Conservation (phyloP, 2,113 vertebrate species). For the Clinocottus analis region DNA sequence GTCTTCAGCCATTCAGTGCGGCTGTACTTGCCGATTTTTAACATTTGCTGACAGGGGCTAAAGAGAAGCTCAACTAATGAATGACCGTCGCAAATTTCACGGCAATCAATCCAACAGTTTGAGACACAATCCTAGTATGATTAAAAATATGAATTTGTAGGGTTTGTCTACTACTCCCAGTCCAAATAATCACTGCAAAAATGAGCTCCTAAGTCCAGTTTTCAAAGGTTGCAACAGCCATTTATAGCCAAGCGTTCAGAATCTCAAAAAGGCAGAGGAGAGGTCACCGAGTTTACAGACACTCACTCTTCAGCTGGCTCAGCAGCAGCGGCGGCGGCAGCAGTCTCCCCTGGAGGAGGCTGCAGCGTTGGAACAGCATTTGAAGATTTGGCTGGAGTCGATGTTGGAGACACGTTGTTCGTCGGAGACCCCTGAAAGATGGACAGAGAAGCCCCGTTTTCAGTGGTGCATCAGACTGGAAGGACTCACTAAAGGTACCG, state of each 20-base stretch:
- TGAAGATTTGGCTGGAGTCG: slow-evolving; percentile 94
- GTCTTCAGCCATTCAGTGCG: not conserved
- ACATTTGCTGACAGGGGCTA: not conserved
- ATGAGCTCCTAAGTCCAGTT: not conserved
- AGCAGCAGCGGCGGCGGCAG: slow-evolving; percentile 61
- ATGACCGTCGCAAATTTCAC: not conserved
- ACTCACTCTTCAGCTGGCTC: slow-evolving; percentile 81
- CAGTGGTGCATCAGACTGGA: not conserved
- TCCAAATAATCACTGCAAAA: not conserved
- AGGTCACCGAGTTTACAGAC: not conserved
- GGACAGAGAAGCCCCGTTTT: not conserved
- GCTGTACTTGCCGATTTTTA: not conserved
- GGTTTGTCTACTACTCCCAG: not conserved
- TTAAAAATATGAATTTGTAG: not conserved
- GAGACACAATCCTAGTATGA: not conserved
- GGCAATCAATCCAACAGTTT: not conserved
- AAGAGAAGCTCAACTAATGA: not conserved
- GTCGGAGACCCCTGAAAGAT: slow-evolving; percentile 92
- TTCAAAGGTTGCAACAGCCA: not conserved
- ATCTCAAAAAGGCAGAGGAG: not conserved
- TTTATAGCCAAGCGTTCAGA: not conserved
- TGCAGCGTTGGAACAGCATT: slow-evolving; percentile 91
- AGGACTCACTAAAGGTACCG: not conserved
- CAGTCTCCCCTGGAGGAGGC: slow-evolving; percentile 86
- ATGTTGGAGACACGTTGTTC: slow-evolving; percentile 94